Conservation (phyloP, 2,797 vertebrate species). For the Petrocephalus schoutedeni region DNA sequence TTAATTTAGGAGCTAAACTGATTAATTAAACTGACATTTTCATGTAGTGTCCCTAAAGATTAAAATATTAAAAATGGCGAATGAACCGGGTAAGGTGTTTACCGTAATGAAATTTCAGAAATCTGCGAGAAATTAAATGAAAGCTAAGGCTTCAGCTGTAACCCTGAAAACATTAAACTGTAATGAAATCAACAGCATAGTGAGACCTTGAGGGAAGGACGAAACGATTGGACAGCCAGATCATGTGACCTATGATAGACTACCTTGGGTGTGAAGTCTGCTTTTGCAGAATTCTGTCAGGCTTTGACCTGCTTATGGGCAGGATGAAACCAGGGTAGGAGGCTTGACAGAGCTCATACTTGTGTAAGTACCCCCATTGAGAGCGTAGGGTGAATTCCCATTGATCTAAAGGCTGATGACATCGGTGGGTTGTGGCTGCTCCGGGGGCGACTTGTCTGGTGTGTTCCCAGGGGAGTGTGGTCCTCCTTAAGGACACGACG, state of each 20-base stretch:
- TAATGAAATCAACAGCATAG: background rate
- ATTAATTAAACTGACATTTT: background rate
- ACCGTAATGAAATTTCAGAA: background rate
- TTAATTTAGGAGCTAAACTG: constrained; percentile 6
- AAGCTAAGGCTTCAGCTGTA: background rate
- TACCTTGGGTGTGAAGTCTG: background rate
- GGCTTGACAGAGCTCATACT: background rate
- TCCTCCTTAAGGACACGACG: background rate
- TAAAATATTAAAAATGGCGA: background rate
- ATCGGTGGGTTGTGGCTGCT: background rate
- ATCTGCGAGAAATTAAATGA: constrained; percentile 9
- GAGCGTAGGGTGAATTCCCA: background rate
- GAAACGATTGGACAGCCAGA: background rate
- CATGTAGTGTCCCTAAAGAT: background rate
- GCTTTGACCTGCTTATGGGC: background rate
- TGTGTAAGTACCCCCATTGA: background rate
- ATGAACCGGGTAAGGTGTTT: background rate
- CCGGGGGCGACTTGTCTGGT: background rate
- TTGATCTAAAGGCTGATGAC: background rate
- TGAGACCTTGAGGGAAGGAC: too few relatives aligned
- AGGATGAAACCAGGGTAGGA: background rate
- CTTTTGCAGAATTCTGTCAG: background rate
- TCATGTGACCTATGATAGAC: background rate
- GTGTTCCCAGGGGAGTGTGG: background rate
- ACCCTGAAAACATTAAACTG: background rate